These are phyloP conservation scores for Corvus hawaiiensis DNA, from an alignment of 2,113 vertebrate species.

Conservation along the genomic window DNA sequence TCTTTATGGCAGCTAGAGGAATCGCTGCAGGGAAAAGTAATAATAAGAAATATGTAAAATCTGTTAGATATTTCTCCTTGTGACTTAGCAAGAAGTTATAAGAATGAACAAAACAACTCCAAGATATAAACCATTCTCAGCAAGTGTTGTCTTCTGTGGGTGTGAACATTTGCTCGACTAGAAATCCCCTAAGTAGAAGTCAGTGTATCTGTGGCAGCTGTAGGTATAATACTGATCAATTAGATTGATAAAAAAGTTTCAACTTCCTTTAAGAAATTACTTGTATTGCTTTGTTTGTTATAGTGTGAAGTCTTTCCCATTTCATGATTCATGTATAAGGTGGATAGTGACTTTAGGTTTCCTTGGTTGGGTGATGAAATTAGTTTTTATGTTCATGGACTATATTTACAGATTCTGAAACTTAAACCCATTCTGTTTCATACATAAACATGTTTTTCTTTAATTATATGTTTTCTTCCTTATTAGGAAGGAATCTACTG, in stretches of 20 bases:
- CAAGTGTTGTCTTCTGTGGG: neutral
- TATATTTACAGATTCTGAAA: neutral
- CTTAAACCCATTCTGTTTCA: neutral
- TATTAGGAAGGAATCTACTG: neutral
- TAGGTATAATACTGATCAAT: neutral
- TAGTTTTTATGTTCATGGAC: neutral
- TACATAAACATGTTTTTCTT: neutral
- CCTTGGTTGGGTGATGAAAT: neutral
- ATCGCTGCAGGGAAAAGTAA: neutral
- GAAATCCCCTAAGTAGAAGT: neutral
- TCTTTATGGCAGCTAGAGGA: neutral
- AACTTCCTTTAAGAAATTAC: neutral
- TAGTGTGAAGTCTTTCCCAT: neutral
- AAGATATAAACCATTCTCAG: neutral
- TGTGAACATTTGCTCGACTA: neutral
- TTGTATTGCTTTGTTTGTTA: neutral
- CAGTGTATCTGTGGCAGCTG: neutral
- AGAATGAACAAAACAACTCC: neutral
- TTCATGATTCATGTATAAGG: neutral
- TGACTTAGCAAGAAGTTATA: neutral
- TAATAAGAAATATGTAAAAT: neutral
- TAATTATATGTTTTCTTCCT: neutral
- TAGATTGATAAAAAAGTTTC: neutral
- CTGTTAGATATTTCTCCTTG: neutral
- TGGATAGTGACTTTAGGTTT: neutral